Base-by-base conservation (phyloP, 2,888 invertebrate genomes). In the Ophion costatus region DNA sequence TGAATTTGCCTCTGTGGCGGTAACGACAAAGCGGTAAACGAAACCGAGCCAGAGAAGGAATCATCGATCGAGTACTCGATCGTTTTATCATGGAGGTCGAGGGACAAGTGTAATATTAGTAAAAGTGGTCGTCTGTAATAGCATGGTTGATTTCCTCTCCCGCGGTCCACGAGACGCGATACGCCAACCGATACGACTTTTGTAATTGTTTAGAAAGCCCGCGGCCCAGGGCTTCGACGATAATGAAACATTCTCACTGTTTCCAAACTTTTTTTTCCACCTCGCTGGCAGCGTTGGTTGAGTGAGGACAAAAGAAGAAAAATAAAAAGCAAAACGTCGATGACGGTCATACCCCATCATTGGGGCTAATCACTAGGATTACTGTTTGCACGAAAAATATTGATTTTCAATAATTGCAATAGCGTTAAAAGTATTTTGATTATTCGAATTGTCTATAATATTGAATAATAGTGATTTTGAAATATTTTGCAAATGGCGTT, bases 181-280 rank as follows among this genome's bases (percentile, higher is more conserved):
- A 76, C 76, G 67, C 66, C 64, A 63, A 64, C 79, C 77, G 77
- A 77, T 77, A 67, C 77, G 64, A 64, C 76, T 76, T 79, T 80
- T 80, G 74, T 80, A 80, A 80, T 80, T 75, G 80, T 75, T 80
- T 80, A 69, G 80, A 80, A 80, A 80, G 80, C 80, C 67, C 69
- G 14, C 45, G 45, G 45, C 45, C 33, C 74, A 59, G 74, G 59
- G 33, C 38, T 63, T 79, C 63, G 51, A 17, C 22, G 70, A 79
- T 70, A 70, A 63, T 63, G 77, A 71, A 61, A 71, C 29, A 71
- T 45, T 45, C 33, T 45, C 22, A 79, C 59, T 79, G 71, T 79
- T 79, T 70, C 70, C 70, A 71, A 79, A 24, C 63, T 70, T 61
- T 45, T 29, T 56, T 56, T 79, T 79, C 56, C 63, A 51, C 63